Conservation (phyloP, 2,888 invertebrate genomes). For the Caenorhabditis sp. region DNA sequence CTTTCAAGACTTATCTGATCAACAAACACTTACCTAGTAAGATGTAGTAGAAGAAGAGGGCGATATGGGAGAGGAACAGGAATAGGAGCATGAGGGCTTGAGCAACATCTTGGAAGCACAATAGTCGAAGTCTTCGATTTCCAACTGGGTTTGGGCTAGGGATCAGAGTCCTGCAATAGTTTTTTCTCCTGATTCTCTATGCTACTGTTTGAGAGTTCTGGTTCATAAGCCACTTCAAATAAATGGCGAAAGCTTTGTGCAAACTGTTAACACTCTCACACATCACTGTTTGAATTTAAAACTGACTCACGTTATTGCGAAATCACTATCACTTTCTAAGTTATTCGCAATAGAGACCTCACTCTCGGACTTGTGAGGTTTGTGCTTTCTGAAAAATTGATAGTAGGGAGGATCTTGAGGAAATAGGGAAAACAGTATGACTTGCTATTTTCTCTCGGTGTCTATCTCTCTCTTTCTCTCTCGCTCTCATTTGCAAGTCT, state of each 20-base stretch:
- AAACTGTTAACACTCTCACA: constrained; percentile 11
- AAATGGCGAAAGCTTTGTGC: neutral
- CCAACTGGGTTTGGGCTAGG: constrained; percentile 48
- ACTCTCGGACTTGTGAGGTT: constrained; percentile 28
- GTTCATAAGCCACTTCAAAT: neutral
- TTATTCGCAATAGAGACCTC: constrained; percentile 31
- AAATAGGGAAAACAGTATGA: neutral
- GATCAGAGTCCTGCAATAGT: constrained; percentile 39
- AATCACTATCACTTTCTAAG: constrained; percentile 33
- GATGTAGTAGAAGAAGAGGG: constrained; percentile 72
- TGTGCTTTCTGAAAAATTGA: constrained; percentile 30
- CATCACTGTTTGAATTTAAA: constrained; percentile 8
- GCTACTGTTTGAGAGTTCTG: neutral
- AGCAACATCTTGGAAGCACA: constrained; percentile 69
- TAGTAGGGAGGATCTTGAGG: neutral
- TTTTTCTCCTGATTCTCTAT: neutral
- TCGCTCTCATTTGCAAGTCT: neutral
- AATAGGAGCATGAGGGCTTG: constrained; percentile 67
- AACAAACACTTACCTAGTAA: constrained; percentile 62
- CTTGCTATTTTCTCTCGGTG: neutral
- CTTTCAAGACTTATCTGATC: neutral
- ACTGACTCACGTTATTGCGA: constrained; percentile 32
- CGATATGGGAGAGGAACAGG: constrained; percentile 70
- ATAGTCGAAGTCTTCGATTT: constrained; percentile 60
- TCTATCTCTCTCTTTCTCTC: neutral